A percentile compares a stretch with the other conserved stretches of the same genome.
These are phyloP conservation scores for Drosophila quadrilineata DNA, from an alignment of 1,140 invertebrate genomes.

Conservation along the genomic window DNA sequence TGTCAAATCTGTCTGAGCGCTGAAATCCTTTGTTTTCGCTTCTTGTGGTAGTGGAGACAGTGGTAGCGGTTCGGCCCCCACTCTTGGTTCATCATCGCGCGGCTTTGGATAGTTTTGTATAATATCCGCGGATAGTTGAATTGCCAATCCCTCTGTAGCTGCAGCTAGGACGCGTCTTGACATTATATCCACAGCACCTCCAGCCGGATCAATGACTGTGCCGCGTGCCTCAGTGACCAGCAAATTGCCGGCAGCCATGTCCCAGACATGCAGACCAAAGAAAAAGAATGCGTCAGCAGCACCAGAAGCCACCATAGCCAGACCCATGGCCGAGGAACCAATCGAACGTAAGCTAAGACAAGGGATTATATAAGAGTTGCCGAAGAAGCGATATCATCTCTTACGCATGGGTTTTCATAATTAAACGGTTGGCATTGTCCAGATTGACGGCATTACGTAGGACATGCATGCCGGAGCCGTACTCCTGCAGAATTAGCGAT, in stretches of 20 bases:
- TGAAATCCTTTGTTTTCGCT: slow-evolving; percentile 32
- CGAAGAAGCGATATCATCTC: background rate
- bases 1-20: slow-evolving; percentile 52
- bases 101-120: slow-evolving; percentile 51
- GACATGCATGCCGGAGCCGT: slow-evolving; percentile 83
- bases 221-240: slow-evolving; percentile 96
- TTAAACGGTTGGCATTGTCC: slow-evolving; percentile 88
- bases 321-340: slow-evolving; percentile 95
- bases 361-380: background rate
- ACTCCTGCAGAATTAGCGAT: slow-evolving; percentile 52
- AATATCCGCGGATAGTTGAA: slow-evolving; percentile 84
- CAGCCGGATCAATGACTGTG: slow-evolving; percentile 92
- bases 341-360: slow-evolving; percentile 86
- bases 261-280: slow-evolving; percentile 95
- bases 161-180: slow-evolving; percentile 90
- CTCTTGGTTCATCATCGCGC: slow-evolving; percentile 42
- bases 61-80: no score
- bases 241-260: slow-evolving; percentile 92
- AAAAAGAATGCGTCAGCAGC: slow-evolving; percentile 94
- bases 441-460: slow-evolving; percentile 87
- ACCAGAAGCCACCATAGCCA: slow-evolving; percentile 94
- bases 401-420: slow-evolving; percentile 91
- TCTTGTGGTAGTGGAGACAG: no score
- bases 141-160: slow-evolving; percentile 86
- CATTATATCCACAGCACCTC: slow-evolving; percentile 90